A percentile compares a stretch with the other conserved stretches of the same genome.
These are phyloP conservation scores for rabbit (Oryctolagus cuniculus) DNA, from an alignment of 2,113 vertebrate species.

Conservation along the genomic window mOryCun1.1 NC_091442.1:114986001-114986500, in stretches of 20 bases:
- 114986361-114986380: no score
- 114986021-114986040: neutral
- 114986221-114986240: no score
- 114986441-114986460: no score
- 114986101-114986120: neutral
- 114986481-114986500: no score
- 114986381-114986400: no score
- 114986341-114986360: no score
- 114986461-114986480: no score
- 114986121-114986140: no score
- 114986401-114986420: no score
- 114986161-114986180: accelerated
- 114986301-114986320: neutral
- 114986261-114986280: neutral
- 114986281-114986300: accelerated
- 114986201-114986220: accelerated
- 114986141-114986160: no score
- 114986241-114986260: neutral
- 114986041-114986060: neutral
- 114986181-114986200: accelerated
- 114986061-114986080: neutral
- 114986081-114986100: neutral
- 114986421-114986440: no score
- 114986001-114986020: accelerated
- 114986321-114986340: no score